Percentiles rank a stretch among this genome's conserved stretches.
phyloP scores from a whole-genome alignment of 2,797 vertebrate species.

The Galagoides demidoff region DNA sequence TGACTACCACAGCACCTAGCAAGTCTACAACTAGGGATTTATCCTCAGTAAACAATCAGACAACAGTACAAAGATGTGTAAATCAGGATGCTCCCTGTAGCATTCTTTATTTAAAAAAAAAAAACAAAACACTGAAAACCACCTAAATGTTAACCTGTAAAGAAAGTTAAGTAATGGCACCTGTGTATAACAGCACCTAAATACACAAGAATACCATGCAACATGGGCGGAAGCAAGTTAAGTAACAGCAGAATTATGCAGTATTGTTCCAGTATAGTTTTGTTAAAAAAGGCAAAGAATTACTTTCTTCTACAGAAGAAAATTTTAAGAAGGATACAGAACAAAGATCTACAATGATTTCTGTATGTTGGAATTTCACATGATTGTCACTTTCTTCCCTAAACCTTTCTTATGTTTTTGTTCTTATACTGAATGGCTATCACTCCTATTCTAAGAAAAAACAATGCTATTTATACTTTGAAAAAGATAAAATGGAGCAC shows the following conservation, averaged over 20 bases:
- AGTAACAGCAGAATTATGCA: background rate
- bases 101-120: background rate
- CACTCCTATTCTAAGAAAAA: background rate
- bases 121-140: background rate
- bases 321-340: background rate
- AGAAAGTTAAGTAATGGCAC: background rate
- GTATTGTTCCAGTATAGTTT: background rate
- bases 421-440: background rate
- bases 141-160: background rate
- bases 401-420: background rate
- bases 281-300: background rate
- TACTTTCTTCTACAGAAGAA: background rate
- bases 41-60: background rate
- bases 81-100: background rate
- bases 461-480: background rate
- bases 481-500: background rate
- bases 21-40: background rate
- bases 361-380: background rate
- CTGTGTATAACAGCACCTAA: background rate
- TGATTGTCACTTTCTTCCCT: background rate
- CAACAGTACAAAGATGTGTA: background rate
- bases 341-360: background rate
- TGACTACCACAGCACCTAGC: background rate
- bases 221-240: background rate
- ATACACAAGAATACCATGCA: background rate